Evolutionary conservation across 2,888 invertebrate genomes (phyloP).

Genomic region (Furcula furcula): DNA sequence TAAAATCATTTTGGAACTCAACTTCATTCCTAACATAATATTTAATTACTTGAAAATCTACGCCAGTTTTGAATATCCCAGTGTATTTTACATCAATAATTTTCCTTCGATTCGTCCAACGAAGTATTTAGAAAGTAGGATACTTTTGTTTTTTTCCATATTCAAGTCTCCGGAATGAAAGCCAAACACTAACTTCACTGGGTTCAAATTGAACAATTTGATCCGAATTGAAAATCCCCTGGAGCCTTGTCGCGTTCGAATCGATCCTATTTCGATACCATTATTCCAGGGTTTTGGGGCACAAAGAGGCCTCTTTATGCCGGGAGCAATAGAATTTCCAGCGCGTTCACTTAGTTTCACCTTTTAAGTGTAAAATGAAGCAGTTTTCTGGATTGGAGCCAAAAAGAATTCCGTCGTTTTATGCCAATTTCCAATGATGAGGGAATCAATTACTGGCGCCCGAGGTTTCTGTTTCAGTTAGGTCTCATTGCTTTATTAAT

Average conservation of each 20-base stretch:
- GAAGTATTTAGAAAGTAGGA: not conserved
- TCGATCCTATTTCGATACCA: constrained; percentile 28
- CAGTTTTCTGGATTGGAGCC: constrained; percentile 26
- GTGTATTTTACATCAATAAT: constrained; percentile 2
- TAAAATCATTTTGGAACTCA: constrained; percentile 1
- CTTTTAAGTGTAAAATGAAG: constrained; percentile 47
- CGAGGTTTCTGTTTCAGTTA: constrained; percentile 8
- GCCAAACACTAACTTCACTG: constrained; percentile 11
- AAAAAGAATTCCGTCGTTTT: constrained; percentile 25
- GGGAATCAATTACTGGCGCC: constrained; percentile 1
- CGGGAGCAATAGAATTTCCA: constrained; percentile 39
- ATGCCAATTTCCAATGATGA: constrained; percentile 19
- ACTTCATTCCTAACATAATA: not conserved
- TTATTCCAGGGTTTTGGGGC: constrained; percentile 27
- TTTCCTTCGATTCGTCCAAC: not conserved
- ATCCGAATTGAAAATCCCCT: constrained; percentile 21
- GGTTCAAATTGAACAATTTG: constrained; percentile 15
- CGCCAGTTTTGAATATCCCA: not conserved
- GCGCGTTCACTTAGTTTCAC: constrained; percentile 31
- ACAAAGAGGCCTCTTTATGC: constrained; percentile 31
- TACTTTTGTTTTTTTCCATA: constrained; percentile 1
- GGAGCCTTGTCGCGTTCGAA: constrained; percentile 22
- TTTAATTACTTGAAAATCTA: not conserved
- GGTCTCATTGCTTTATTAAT: not conserved
- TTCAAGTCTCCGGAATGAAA: constrained; percentile 2